Percentiles rank a stretch among this genome's conserved stretches.
These are phyloP conservation scores for Trachops cirrhosus DNA, from an alignment of 2,797 vertebrate genomes.

Conservation along the genomic window DNA sequence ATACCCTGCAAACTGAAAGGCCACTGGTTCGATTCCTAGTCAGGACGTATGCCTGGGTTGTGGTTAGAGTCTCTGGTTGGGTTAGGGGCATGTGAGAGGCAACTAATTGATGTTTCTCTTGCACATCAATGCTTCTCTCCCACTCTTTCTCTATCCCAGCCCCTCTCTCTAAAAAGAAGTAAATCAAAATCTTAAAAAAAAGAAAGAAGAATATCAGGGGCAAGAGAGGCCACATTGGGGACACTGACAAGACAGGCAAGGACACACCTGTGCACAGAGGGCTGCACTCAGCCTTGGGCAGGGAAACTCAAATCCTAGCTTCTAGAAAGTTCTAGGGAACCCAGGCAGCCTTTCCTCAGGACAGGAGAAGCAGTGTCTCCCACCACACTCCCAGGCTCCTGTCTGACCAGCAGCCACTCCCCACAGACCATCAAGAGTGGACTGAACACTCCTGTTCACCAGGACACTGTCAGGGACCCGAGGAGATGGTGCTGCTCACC, in stretches of 20 bases:
- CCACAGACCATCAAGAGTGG: neutral
- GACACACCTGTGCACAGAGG: neutral
- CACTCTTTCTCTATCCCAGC: neutral
- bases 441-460: neutral
- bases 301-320: neutral
- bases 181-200: neutral
- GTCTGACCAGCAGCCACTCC: neutral
- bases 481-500: neutral
- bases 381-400: neutral
- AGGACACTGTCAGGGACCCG: neutral
- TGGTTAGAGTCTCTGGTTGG: neutral
- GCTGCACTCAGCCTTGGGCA: neutral
- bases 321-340: neutral
- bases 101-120: neutral
- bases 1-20: neutral
- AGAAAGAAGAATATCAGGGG: neutral
- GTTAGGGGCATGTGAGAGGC: no score
- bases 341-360: neutral
- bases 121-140: neutral
- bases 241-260: neutral
- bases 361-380: rapidly evolving
- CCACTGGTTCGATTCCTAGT: neutral
- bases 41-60: neutral
- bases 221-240: neutral
- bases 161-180: neutral